Percentiles rank a stretch among this genome's conserved stretches.
Conservation (phyloP, 2,888 invertebrate species). For the Apamea sordens region DNA sequence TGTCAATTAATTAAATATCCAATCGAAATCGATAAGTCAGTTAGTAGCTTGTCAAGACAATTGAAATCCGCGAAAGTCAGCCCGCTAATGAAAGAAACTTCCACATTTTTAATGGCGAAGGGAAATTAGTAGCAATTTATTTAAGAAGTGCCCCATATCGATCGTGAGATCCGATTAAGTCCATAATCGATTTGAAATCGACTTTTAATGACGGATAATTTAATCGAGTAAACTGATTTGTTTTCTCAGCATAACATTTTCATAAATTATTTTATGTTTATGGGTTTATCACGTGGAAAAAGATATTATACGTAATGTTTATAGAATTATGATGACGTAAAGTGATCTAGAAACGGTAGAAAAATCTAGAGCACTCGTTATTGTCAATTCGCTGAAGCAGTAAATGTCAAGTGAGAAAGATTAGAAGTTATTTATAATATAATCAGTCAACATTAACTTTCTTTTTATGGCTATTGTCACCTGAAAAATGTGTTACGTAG, state of each 20-base stretch:
- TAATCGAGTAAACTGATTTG: constrained; percentile 54
- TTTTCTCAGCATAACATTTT: constrained; percentile 48
- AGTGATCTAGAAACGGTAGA: background rate
- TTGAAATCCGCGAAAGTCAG: constrained; percentile 70
- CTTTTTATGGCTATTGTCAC: background rate
- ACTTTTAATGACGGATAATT: constrained; percentile 59
- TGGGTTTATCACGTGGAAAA: constrained; percentile 8
- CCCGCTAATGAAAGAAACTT: constrained; percentile 53
- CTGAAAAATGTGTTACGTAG: constrained; percentile 2
- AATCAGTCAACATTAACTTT: constrained; percentile 11
- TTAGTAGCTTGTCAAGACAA: constrained; percentile 59
- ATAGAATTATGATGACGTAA: background rate
- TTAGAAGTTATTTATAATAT: background rate
- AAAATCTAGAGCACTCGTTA: background rate
- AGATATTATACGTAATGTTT: constrained; percentile 12
- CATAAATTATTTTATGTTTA: constrained; percentile 49
- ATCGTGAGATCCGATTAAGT: constrained; percentile 57
- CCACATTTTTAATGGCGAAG: constrained; percentile 52
- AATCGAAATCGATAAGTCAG: constrained; percentile 55
- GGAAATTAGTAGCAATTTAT: constrained; percentile 65
- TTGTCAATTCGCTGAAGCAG: constrained; percentile 19
- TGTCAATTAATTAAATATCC: constrained; percentile 64
- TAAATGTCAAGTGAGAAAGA: constrained; percentile 18
- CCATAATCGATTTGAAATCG: constrained; percentile 57
- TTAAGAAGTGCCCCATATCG: constrained; percentile 44